Evolutionary conservation across 1,140 invertebrate genomes (phyloP).

Genomic region (Drosophila bifasciata): DNA sequence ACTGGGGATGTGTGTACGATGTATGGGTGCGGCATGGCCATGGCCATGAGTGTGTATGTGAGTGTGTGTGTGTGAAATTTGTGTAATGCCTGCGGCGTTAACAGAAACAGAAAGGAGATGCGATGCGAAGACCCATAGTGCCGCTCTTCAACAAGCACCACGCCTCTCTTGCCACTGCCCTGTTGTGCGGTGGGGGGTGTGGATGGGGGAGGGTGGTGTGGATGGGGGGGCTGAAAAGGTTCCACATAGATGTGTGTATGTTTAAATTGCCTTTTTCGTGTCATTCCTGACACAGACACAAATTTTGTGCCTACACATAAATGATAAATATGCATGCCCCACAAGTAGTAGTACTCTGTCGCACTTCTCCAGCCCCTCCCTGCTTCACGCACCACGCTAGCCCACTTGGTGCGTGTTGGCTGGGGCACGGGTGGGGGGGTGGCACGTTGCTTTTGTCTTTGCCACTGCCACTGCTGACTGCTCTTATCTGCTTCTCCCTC

Average conservation of each 20-base stretch:
- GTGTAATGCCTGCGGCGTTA: slow-evolving; percentile 58
- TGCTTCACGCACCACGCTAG: background rate
- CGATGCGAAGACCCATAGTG: background rate
- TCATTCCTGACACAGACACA: slow-evolving; percentile 49
- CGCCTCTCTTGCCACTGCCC: background rate
- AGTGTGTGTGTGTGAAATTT: slow-evolving; percentile 62
- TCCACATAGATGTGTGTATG: slow-evolving; percentile 24
- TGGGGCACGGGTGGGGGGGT: too few species aligned
- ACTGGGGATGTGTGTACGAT: background rate
- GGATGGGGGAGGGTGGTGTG: background rate
- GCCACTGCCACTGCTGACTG: slow-evolving; percentile 12
- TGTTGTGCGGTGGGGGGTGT: too few species aligned
- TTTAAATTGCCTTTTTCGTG: slow-evolving; percentile 71
- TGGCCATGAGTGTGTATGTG: background rate
- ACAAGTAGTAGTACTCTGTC: slow-evolving; percentile 15
- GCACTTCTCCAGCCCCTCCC: background rate
- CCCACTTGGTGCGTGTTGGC: slow-evolving; percentile 2
- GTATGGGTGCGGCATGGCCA: background rate
- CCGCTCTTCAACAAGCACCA: too few species aligned
- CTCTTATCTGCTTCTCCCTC: slow-evolving; percentile 57
- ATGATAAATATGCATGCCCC: slow-evolving; percentile 67
- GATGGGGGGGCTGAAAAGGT: too few species aligned
- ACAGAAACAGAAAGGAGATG: slow-evolving; percentile 28
- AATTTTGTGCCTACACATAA: slow-evolving; percentile 62
- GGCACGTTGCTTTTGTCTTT: background rate